phyloP scores from a whole-genome alignment of 1,140 invertebrate species.

The Fopius arisanus region DNA sequence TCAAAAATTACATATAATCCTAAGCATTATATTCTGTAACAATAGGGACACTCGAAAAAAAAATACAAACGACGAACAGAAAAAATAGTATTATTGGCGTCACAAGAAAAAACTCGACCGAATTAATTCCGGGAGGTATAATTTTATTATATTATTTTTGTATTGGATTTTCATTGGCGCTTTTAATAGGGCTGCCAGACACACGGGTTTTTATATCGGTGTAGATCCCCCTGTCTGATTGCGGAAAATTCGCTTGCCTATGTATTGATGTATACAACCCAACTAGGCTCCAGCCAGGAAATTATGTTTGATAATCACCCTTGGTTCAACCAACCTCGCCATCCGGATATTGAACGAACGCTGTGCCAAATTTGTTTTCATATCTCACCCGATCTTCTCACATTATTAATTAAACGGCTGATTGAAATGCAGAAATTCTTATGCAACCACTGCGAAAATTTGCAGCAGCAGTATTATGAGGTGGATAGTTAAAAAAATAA shows the following conservation, averaged over 20 bases:
- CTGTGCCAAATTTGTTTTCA: constrained; percentile 9
- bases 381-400: not conserved
- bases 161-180: not conserved
- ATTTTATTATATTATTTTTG: not conserved
- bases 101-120: not conserved
- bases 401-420: not conserved
- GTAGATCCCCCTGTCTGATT: not conserved
- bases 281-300: constrained; percentile 41
- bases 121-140: not conserved
- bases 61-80: not conserved
- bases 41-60: not conserved
- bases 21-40: not conserved
- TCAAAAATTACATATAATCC: not conserved
- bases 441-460: too few species aligned
- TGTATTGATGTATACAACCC: constrained; percentile 6
- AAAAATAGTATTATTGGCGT: too few species aligned
- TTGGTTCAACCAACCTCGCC: constrained; percentile 9
- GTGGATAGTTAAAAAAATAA: constrained; percentile 4
- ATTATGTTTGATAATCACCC: constrained; percentile 55
- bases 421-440: not conserved
- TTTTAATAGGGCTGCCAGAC: not conserved
- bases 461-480: too few species aligned
- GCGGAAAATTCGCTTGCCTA: constrained; percentile 13
- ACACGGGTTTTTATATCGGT: not conserved
- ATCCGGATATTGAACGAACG: constrained; percentile 52